A percentile compares a stretch with the other conserved stretches of the same genome.
Conservation (phyloP, 2,113 vertebrate genomes). For the Leucopsar rothschildi region DNA sequence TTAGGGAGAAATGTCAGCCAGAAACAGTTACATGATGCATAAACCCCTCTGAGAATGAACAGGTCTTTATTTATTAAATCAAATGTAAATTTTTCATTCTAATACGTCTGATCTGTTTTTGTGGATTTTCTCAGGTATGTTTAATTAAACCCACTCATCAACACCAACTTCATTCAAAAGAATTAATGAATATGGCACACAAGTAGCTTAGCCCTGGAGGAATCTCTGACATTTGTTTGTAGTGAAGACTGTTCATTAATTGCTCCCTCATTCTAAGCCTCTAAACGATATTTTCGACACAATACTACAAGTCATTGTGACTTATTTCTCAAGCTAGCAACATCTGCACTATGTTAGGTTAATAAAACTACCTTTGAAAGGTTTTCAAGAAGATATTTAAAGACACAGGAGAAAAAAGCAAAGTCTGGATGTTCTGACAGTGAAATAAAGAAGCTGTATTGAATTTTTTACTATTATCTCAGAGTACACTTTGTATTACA, state of each 20-base stretch:
- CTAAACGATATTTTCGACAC: slow-evolving; percentile 26
- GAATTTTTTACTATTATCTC: not conserved
- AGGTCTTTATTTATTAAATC: not conserved
- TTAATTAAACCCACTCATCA: slow-evolving; percentile 54
- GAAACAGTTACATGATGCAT: not conserved
- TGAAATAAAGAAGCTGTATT: not conserved
- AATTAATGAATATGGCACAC: slow-evolving; percentile 42
- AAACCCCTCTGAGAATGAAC: not conserved
- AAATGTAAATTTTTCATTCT: not conserved
- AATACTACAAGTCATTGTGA: not conserved
- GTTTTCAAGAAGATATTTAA: not conserved
- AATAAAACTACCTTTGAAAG: slow-evolving; percentile 31
- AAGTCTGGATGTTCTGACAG: not conserved
- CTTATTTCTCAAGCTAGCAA: not conserved
- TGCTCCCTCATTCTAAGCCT: slow-evolving; percentile 19
- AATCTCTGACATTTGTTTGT: slow-evolving; percentile 11
- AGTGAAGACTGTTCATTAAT: slow-evolving; percentile 35
- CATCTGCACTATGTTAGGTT: not conserved
- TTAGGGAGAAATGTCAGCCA: not conserved
- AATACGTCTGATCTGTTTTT: not conserved
- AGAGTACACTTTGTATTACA: not conserved
- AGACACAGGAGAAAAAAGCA: not conserved
- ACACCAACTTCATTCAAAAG: slow-evolving; percentile 24
- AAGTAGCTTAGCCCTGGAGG: slow-evolving; percentile 22
- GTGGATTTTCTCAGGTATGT: slow-evolving; percentile 14